Evolutionary conservation across 1,140 invertebrate genomes (phyloP).

Genomic region (Manduca sexta): DNA sequence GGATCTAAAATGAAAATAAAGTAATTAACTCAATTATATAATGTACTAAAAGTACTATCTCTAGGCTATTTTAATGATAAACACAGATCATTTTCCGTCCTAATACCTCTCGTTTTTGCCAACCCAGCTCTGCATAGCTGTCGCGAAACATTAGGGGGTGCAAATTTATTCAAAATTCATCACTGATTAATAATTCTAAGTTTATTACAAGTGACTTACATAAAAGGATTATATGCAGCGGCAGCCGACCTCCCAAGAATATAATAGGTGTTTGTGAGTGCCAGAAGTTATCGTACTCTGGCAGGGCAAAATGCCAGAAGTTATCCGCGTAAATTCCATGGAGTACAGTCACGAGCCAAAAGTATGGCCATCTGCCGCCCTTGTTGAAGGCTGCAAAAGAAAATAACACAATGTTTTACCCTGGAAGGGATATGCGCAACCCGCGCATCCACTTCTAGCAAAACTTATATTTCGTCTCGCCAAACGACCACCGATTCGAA

Average conservation of each 20-base stretch:
- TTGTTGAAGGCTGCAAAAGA: constrained; percentile 75
- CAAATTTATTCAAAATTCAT: no score
- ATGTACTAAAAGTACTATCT: background rate
- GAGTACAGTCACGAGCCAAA: constrained; percentile 80
- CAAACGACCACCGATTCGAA: no score
- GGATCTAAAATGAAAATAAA: constrained; percentile 76
- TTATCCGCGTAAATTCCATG: constrained; percentile 84
- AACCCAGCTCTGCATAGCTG: no score
- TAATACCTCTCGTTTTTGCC: no score
- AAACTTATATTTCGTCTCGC: no score
- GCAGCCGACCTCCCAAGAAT: constrained; percentile 79
- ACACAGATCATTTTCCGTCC: no score
- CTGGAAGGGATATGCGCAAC: no score
- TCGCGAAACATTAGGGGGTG: no score
- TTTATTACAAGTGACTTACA: constrained; percentile 74
- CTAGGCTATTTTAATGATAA: no score
- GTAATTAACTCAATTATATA: background rate
- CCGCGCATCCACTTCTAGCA: no score
- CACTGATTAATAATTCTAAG: no score
- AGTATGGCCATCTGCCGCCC: constrained; percentile 80
- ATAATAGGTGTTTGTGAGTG: constrained; percentile 84
- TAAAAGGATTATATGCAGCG: constrained; percentile 80
- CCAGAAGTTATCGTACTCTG: constrained; percentile 82
- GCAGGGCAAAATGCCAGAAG: constrained; percentile 80
- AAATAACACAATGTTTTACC: no score